phyloP scores from a whole-genome alignment of 2,113 vertebrate species.

The Neolamprologus devosi region DNA sequence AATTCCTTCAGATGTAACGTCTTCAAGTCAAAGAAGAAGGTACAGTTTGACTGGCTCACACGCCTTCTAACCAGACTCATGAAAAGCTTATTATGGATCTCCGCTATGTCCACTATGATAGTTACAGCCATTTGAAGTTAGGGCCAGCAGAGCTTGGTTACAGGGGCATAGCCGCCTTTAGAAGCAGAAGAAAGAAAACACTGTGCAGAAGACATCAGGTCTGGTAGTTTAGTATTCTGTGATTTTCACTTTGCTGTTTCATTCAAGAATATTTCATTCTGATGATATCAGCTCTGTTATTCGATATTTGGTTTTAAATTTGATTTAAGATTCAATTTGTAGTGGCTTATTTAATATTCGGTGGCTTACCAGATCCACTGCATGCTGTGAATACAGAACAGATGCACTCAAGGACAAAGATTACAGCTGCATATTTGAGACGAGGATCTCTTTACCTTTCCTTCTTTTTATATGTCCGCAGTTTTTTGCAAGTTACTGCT shows the following conservation, averaged over 20 bases:
- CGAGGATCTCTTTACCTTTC: background rate
- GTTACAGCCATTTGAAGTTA: background rate
- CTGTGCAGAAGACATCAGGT: background rate
- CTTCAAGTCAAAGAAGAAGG: conserved; percentile 88
- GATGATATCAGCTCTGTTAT: background rate
- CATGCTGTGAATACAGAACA: background rate
- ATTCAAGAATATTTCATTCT: background rate
- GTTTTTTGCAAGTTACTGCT: background rate
- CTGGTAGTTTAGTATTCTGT: background rate
- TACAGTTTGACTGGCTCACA: background rate
- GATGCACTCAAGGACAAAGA: background rate
- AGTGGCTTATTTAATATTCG: background rate
- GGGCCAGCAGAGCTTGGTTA: background rate
- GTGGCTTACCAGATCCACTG: background rate
- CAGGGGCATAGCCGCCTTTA: background rate
- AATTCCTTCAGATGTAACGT: conserved; percentile 83
- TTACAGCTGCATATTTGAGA: background rate
- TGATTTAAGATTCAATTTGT: background rate
- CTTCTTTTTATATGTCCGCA: background rate
- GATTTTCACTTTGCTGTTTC: background rate
- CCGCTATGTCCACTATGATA: background rate
- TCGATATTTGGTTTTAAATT: background rate
- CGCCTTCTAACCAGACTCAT: background rate
- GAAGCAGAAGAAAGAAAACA: background rate
- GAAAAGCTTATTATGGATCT: background rate